phyloP scores from a whole-genome alignment of 1,140 invertebrate genomes.

The Glossosoma conforme region DNA sequence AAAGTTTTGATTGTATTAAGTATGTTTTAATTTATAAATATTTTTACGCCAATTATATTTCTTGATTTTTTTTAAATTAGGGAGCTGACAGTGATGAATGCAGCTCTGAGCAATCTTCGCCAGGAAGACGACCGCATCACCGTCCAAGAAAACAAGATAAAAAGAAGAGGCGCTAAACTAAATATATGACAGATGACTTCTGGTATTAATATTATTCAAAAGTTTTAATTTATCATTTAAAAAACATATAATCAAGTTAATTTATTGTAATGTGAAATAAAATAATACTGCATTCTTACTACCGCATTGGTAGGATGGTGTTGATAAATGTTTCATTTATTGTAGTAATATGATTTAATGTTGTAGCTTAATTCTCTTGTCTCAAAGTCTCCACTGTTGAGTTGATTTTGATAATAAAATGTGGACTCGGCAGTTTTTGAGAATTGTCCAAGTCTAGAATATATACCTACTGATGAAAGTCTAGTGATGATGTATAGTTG shows the following conservation, averaged over 20 bases:
- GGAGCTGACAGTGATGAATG: constrained; percentile 53
- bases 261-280: background rate
- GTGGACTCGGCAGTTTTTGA: too few species aligned
- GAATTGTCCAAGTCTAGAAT: too few species aligned
- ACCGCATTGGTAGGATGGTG: background rate
- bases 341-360: background rate
- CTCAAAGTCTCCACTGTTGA: too few species aligned
- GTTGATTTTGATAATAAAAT: too few species aligned
- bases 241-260: background rate
- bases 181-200: background rate
- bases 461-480: too few species aligned
- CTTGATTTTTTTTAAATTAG: constrained; percentile 20
- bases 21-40: background rate
- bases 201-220: background rate
- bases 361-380: too few species aligned
- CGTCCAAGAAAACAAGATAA: constrained; percentile 50
- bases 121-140: constrained; percentile 49
- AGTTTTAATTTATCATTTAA: too few species aligned
- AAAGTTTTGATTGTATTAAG: too few species aligned
- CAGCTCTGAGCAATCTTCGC: constrained; percentile 54
- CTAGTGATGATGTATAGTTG: too few species aligned
- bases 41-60: background rate
- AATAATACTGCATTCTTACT: background rate
- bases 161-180: constrained; percentile 49
- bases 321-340: background rate